phyloP scores from a whole-genome alignment of 2,888 invertebrate species.

The Lycia hirtaria region DNA sequence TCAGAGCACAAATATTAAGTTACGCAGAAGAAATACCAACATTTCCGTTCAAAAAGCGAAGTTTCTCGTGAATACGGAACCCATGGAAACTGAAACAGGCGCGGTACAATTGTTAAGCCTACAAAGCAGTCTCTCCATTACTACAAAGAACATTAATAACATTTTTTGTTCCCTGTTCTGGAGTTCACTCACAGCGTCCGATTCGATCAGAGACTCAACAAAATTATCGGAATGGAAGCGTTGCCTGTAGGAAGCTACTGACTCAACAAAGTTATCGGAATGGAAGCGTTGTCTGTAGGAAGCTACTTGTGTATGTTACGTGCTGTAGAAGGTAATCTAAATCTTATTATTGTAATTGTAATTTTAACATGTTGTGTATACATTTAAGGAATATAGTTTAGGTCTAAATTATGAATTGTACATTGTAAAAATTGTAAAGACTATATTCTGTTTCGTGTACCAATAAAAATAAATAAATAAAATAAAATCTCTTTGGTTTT shows the following conservation, averaged over 20 bases:
- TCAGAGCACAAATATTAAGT: slow-evolving; percentile 10
- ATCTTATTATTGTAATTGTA: too few relatives aligned
- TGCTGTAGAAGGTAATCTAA: too few relatives aligned
- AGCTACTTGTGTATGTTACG: too few relatives aligned
- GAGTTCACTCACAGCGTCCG: background rate
- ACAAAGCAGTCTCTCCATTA: slow-evolving; percentile 66
- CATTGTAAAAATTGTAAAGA: too few relatives aligned
- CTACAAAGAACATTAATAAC: slow-evolving; percentile 69
- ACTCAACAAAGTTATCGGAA: background rate
- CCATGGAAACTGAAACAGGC: slow-evolving; percentile 3
- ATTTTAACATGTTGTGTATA: too few relatives aligned
- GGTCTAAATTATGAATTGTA: too few relatives aligned
- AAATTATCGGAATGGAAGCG: background rate
- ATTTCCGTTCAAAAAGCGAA: slow-evolving; percentile 45
- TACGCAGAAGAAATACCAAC: slow-evolving; percentile 3
- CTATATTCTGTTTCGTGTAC: too few relatives aligned
- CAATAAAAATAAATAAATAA: too few relatives aligned
- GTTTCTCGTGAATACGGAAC: slow-evolving; percentile 42
- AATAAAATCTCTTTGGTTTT: too few relatives aligned
- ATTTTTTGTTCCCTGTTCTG: slow-evolving; percentile 43
- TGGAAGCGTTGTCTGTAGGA: background rate
- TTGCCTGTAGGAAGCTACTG: background rate
- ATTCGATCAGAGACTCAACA: background rate
- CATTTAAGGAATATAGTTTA: too few relatives aligned
- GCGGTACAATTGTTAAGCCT: slow-evolving; percentile 62